A percentile compares a stretch with the other conserved stretches of the same genome.
Conservation (phyloP, 2,888 invertebrate genomes). For the Therioaphis trifolii region DNA sequence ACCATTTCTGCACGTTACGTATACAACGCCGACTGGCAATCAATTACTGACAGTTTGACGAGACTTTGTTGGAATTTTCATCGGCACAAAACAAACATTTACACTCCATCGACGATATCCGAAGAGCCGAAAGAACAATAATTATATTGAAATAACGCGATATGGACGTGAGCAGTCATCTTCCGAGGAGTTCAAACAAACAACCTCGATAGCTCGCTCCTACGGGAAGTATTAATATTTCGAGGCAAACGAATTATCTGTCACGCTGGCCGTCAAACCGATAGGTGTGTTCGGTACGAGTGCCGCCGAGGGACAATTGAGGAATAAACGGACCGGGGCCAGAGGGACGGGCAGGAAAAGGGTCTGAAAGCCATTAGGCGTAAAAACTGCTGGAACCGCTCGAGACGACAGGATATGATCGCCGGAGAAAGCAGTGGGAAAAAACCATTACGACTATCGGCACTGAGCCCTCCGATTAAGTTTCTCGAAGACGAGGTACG, state of each 20-base stretch:
- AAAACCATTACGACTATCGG: neutral
- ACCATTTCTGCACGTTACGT: too few species aligned
- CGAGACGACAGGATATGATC: too few species aligned
- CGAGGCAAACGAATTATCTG: conserved; percentile 1
- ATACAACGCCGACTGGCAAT: neutral
- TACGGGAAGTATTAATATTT: neutral
- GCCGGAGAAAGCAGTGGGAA: neutral
- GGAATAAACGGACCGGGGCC: too few species aligned
- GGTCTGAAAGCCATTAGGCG: neutral
- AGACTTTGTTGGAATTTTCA: neutral
- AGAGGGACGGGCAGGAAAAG: neutral
- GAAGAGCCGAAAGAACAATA: neutral
- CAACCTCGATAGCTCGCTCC: neutral
- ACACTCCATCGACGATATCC: neutral
- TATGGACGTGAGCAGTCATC: neutral
- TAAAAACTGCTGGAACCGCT: too few species aligned
- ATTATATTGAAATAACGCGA: neutral
- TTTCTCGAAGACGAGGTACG: neutral
- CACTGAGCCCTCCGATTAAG: neutral
- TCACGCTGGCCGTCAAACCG: neutral
- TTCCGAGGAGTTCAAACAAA: neutral
- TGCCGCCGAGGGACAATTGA: neutral
- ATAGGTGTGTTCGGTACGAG: conserved; percentile 1
- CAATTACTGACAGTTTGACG: neutral
- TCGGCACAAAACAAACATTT: neutral